Evolutionary conservation across 2,797 vertebrate species (phyloP), one percentile per base, ranked within the genome.

Genomic region (Lindbergichthys nudifrons): DNA sequence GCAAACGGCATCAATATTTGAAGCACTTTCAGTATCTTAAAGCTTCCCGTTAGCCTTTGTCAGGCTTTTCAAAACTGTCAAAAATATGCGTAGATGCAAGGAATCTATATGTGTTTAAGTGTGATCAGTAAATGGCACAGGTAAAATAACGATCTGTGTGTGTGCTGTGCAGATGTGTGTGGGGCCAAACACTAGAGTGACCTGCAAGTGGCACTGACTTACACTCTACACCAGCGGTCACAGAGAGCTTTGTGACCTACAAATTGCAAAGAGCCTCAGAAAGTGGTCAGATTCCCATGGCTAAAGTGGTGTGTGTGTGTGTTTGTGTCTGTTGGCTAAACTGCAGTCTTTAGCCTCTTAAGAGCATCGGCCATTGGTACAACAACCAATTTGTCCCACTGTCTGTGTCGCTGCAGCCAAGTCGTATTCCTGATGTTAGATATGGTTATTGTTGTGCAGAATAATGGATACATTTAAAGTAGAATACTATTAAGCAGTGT

Each of bases 201-300:
- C 88, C 87, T 82, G 84, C 78, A 48, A 87, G 88, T 83, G 77
- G 79, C 81, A 75, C 86, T 68, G 83, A 89, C 87, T 86, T 85
- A 68, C 85, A 92, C 89, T 87, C 81, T 87, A 90, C 89, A 91
- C 90, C 91, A 83, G 89, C 87, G 87, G 89, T 90, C 91, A 91
- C 81, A 52, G 74, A 66, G 80, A 87, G 88, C 86, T 89, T 87
- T 91, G 85, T 93, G 92, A 91, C 87, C 89, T 92, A 90, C 92
- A 92, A 92, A 94, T 94, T 91, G 89, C 83, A 50, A 71, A 81
- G 78, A 91, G 90, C 87, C 87, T 86, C 72, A 83, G 87, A 86
- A 90, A 92, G 90, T 90, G 91, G 89, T 87, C 84, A 89, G 81
- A 89, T 93, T 92, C 85, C 87, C 82, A 53, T 50, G 70, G 76